A percentile compares a stretch with the other conserved stretches of the same genome.
Conservation (phyloP, 2,797 vertebrate species). For the Lagodon rhomboides region DNA sequence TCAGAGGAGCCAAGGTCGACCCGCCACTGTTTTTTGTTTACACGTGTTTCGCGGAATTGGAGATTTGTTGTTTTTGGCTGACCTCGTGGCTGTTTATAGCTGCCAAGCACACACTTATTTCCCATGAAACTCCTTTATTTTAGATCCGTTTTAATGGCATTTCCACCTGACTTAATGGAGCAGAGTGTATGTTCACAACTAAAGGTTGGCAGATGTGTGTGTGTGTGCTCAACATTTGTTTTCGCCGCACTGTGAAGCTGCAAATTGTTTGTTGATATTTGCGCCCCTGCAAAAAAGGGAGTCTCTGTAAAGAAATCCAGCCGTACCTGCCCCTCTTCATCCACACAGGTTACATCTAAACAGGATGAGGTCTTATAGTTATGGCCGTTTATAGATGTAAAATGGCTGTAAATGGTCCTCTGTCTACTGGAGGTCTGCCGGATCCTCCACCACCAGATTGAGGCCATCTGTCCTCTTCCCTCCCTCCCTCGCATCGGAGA, state of each 20-base stretch:
- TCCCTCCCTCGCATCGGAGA: conserved; percentile 44
- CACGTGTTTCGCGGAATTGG: conserved; percentile 45
- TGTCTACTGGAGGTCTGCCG: conserved; percentile 63
- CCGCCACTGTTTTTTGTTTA: conserved; percentile 57
- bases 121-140: conserved; percentile 46
- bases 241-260: conserved; percentile 26
- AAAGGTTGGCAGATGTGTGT: background rate
- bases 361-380: conserved; percentile 37
- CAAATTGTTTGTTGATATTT: conserved; percentile 46
- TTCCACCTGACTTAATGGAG: conserved; percentile 47
- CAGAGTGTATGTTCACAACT: conserved; percentile 36
- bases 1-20: conserved; percentile 39
- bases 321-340: background rate
- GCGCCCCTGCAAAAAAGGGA: background rate
- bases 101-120: conserved; percentile 41
- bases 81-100: conserved; percentile 52
- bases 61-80: conserved; percentile 51
- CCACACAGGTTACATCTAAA: conserved; percentile 25
- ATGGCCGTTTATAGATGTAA: conserved; percentile 56
- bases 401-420: conserved; percentile 68
- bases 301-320: background rate
- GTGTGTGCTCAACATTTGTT: conserved; percentile 18
- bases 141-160: conserved; percentile 41
- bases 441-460: conserved; percentile 69
- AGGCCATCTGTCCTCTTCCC: conserved; percentile 76